phyloP scores from a whole-genome alignment of 2,113 vertebrate species.

The Nothoprocta pentlandii region DNA sequence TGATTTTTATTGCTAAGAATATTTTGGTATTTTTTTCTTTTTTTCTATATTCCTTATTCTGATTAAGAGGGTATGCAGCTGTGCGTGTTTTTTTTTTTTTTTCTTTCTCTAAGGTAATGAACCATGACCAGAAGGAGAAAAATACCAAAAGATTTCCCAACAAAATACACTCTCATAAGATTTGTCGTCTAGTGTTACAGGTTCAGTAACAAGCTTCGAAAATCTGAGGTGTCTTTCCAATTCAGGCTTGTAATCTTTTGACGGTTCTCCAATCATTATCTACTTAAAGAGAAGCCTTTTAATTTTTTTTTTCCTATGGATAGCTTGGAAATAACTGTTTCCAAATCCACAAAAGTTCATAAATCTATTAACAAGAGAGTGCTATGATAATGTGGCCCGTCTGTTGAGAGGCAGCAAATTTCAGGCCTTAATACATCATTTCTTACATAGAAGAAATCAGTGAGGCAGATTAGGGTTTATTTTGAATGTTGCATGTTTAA shows the following conservation, averaged over 20 bases:
- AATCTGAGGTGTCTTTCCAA: not conserved
- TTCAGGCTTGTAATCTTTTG: not conserved
- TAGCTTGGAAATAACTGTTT: not conserved
- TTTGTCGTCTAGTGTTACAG: not conserved
- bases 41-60: not conserved
- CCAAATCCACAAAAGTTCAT: not conserved
- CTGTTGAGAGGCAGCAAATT: not conserved
- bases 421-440: not conserved
- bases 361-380: not conserved
- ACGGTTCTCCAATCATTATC: not conserved
- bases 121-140: not conserved
- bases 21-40: not conserved
- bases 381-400: not conserved
- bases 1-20: not conserved
- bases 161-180: not conserved
- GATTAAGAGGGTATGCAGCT: not conserved
- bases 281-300: not conserved
- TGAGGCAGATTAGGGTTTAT: not conserved
- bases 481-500: not conserved
- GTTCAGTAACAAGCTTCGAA: not conserved
- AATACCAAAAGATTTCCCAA: not conserved
- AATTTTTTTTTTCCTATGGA: not conserved
- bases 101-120: not conserved
- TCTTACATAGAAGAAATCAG: not conserved
- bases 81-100: not conserved